Base-by-base conservation (phyloP, 2,113 vertebrate species). In the Alces alces region DNA sequence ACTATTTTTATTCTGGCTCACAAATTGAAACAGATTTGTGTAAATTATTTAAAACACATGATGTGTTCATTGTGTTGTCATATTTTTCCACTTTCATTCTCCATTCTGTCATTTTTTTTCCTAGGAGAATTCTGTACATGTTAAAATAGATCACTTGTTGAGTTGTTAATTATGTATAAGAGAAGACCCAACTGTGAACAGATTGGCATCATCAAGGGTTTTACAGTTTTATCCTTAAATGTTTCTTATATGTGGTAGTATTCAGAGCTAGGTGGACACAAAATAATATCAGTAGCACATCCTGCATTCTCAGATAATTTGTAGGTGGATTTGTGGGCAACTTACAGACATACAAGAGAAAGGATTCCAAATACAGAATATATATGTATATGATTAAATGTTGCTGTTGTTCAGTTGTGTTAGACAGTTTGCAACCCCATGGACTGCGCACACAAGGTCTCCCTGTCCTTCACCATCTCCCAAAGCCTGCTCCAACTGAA, bases 1-100 rank as follows among this genome's bases (percentile, higher is more conserved):
- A 52, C 94, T 96, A 58, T 96, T 98, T 98, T 97, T 97, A 45
- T 76, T 97, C 97, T 96, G 86, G 70, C 95, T 91, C 76, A 88
- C 78, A 96, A 61, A 96, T 93, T 95, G 88, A 96, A 97, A 92
- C 90, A 73, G 52, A 95, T 73, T 95, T 50, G 94, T 86, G 58
- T 93, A 45, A 95, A 97, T 97, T 87, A 58, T 78, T 91, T 95
- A 76, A 96, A 95, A 96, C 86, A 78, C 83, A 89, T 15, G 50
- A 25, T 80, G 52, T 36, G 27, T 88, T 96, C 93, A 79, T 57
- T 73, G 84, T 87, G 61, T 87, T 84, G 50, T 92, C 76, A 28
- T 89, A 90, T 84, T 91, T 97, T 90, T 66, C 23, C 43, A 96
- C 95, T 97, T 95, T 55, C 93, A 87, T 97, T 98, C 96, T 79